A percentile compares a stretch with the other conserved stretches of the same genome.
Evolutionary conservation across 92 coral and sea anemone genomes (phyloP).

Genomic region (Phymanthus crucifer): DNA sequence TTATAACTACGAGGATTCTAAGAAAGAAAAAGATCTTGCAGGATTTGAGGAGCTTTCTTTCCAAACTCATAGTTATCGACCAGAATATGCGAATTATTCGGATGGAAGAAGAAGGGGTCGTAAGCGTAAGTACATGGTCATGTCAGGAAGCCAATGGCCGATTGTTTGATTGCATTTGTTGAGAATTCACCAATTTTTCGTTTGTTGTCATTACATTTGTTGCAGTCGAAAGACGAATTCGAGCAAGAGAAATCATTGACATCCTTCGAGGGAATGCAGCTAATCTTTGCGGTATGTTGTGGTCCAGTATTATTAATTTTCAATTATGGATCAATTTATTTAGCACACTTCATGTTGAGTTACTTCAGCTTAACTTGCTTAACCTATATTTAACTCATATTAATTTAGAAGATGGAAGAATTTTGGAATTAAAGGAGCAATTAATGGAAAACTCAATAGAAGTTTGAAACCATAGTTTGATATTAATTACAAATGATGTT

Average conservation of each 20-base stretch:
- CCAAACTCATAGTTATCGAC: slow-evolving; percentile 86
- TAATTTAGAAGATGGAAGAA: background rate
- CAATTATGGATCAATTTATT: background rate
- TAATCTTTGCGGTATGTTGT: slow-evolving; percentile 64
- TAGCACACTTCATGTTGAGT: background rate
- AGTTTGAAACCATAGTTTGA: background rate
- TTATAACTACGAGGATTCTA: slow-evolving; percentile 34
- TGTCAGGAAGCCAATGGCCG: slow-evolving; percentile 26
- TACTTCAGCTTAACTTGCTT: background rate
- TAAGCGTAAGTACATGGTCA: slow-evolving; percentile 57
- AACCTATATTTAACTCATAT: background rate
- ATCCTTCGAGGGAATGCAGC: slow-evolving; percentile 69
- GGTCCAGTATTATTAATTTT: background rate
- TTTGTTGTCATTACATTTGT: slow-evolving; percentile 11
- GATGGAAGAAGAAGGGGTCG: slow-evolving; percentile 47
- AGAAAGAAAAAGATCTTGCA: slow-evolving; percentile 50
- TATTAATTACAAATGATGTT: background rate
- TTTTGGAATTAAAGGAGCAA: background rate
- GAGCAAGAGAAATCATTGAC: slow-evolving; percentile 69
- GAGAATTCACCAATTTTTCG: background rate
- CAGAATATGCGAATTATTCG: slow-evolving; percentile 79
- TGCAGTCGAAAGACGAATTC: slow-evolving; percentile 55
- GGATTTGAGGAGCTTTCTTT: slow-evolving; percentile 85
- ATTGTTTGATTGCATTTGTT: slow-evolving; percentile 22
- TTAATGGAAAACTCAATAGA: background rate